phyloP scores from a whole-genome alignment of 2,113 vertebrate species.

The Phocoena phocoena region DNA sequence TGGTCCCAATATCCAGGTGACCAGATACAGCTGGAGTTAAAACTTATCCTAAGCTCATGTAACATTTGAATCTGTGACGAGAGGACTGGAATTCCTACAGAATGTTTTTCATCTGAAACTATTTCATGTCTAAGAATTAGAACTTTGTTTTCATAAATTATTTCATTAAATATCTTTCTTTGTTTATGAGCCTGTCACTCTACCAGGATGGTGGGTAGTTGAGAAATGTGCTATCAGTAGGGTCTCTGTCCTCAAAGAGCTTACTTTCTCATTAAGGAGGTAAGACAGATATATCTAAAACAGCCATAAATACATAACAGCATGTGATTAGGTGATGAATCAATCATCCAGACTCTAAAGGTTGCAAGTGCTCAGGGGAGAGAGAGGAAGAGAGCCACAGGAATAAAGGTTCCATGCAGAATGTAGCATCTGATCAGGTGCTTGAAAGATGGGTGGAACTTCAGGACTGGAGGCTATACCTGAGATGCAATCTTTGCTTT shows the following conservation, averaged over 20 bases:
- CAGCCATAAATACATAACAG: neutral
- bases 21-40: neutral
- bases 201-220: neutral
- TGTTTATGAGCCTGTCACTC: neutral
- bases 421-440: neutral
- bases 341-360: neutral
- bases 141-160: neutral
- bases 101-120: slow-evolving; percentile 10
- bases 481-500: neutral
- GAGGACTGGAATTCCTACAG: neutral
- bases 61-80: neutral
- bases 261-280: slow-evolving; percentile 18
- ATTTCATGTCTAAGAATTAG: neutral
- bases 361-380: neutral
- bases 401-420: neutral
- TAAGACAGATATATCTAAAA: neutral
- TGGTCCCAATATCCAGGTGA: neutral
- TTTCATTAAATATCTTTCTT: neutral
- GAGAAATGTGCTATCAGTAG: neutral
- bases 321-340: neutral
- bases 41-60: neutral
- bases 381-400: neutral
- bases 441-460: neutral
- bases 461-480: neutral
- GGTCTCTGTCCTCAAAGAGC: neutral